These are phyloP conservation scores for Marmota flaviventris DNA, from an alignment of 2,113 vertebrate species.

Conservation along the genomic window DNA sequence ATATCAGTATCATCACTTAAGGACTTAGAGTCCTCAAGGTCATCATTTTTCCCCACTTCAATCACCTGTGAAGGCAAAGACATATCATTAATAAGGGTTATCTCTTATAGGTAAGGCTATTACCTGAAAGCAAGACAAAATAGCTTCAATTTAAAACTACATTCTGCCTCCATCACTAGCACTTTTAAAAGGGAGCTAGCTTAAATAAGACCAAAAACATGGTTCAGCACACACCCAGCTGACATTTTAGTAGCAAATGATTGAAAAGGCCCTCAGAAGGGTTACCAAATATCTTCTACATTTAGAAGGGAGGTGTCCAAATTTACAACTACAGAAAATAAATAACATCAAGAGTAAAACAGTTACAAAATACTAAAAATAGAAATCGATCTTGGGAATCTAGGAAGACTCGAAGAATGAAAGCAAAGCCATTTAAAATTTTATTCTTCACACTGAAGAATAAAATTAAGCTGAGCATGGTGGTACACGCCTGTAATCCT, in stretches of 20 bases:
- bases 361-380: background rate
- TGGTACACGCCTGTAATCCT: too few species aligned
- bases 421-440: constrained; percentile 31
- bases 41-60: constrained; percentile 85
- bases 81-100: constrained; percentile 56
- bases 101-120: constrained; percentile 12
- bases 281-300: background rate
- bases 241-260: background rate
- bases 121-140: background rate
- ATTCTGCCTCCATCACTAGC: background rate
- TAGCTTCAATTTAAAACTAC: constrained; percentile 9
- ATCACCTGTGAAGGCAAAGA: constrained; percentile 88
- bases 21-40: constrained; percentile 94
- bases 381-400: background rate
- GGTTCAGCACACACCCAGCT: background rate
- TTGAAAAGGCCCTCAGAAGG: background rate
- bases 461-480: background rate
- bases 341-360: background rate
- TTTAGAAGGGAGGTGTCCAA: background rate
- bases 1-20: constrained; percentile 95
- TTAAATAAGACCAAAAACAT: constrained; percentile 14
- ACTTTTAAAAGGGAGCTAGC: constrained; percentile 13
- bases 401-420: background rate
- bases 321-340: constrained; percentile 40
- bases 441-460: constrained; percentile 55